Base-by-base conservation (phyloP, 2,113 vertebrate genomes). In the Ivindomyrus marchei region DNA sequence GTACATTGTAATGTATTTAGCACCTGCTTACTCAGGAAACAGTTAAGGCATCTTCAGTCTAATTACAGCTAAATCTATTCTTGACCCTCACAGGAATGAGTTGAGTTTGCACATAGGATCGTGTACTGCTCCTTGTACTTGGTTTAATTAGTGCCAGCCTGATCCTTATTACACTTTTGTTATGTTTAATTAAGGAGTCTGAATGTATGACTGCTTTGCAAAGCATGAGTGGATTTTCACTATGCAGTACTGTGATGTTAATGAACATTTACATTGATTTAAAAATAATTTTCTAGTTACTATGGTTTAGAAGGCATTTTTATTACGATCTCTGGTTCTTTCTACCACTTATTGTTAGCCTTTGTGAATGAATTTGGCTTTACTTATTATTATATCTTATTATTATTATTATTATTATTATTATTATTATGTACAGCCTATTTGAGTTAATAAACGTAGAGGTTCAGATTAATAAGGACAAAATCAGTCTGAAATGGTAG, bases 31-130 rank as follows among this genome's bases (percentile, higher is more conserved):
- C 19, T 80, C 24, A 77, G n/a, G 31, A 88, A 47, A 50, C 45
- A 89, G 66, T 89, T 89, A 89, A 77, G 88, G 88, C 62, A 89
- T 77, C 47, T 19, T 49, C 36, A 56, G 1, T 42, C 36, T 24
- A 53, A 27, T 83, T 84, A 52, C 21, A 24, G 49, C 17, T 36
- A 53, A 56, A 36, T 53, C 49, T 56, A 74, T 74, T 49, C 42
- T 88, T 52, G 19, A 89, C 13, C 4, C n/a, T 50, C 47, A n/a
- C 27, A 47, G 24, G 47, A 31, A 49, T 36, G 62, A 49, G 27
- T 36, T 7, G 27, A 36, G 27, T 10, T n/a, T 89, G 70, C 47
- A 53, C 31, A 39, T 56, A 42, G 50, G 19, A 83, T 39, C 10
- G 49, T 52, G 87, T 36, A 8, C 36, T 46, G 17, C 7, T 45